Evolutionary conservation across 2,888 invertebrate species (phyloP), one percentile per base, ranked within the genome.

Genomic region (Pseudeuparius sepicola): DNA sequence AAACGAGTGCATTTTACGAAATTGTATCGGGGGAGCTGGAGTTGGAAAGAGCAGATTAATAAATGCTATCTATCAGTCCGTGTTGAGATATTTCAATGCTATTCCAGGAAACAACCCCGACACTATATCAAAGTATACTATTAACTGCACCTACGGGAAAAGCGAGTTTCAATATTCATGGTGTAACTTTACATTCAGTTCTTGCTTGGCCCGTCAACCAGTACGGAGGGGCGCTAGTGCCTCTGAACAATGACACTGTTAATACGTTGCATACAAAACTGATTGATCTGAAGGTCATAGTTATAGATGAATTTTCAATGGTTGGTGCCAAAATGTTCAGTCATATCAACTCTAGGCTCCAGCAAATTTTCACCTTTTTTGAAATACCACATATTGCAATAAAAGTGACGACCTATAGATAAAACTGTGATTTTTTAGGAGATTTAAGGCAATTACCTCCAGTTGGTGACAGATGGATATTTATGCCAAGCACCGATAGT

Each of bases 281-380:
- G 17, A 13, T 12, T 14, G 24, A 36, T 24, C 17, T 36, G 24
- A 39, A 36, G 24, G 18, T 36, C 3, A 20, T 39, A 6, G 36
- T 39, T 6, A 36, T 39, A 9, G 39, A 39, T 25, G 35, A 34
- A 24, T 25, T 36, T 27, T 39, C 39, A 7, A 36, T 36, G 31
- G 31, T 36, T n/a, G 36, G 36, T 9, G 18, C 24, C 7, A 16
- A 25, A 14, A 31, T 36, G 31, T 24, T 36, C 5, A 17, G 23
- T 15, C 9, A 14, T 6, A 20, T 34, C 4, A 20, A 34, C 13
- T 16, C 20, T 4, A 28, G 34, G 16, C 26, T 36, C 13, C 16
- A 28, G 13, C 36, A 36, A 36, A 31, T 36, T n/a, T 17, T n/a
- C n/a, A n/a, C n/a, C n/a, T n/a, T n/a, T n/a, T n/a, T n/a, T n/a